These are phyloP conservation scores for Psittacula derbiana DNA, from an alignment of 2,797 vertebrate genomes.

Conservation along the genomic window DNA sequence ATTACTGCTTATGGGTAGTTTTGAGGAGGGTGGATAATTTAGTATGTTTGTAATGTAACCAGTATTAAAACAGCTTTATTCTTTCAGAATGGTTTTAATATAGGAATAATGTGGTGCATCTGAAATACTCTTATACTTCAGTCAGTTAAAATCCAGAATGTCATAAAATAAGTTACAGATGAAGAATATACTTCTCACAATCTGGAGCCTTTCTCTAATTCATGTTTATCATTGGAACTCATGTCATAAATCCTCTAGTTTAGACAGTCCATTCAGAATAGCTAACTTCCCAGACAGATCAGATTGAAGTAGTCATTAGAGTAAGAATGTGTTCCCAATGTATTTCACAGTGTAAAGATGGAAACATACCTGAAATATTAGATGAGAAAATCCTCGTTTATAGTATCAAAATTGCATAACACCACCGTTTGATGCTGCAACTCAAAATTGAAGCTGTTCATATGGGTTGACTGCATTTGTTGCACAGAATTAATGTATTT, in stretches of 20 bases:
- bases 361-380: neutral
- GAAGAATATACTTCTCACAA: neutral
- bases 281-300: neutral
- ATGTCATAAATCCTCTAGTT: neutral
- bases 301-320: neutral
- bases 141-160: neutral
- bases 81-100: neutral
- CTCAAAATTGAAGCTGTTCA: neutral
- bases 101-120: neutral
- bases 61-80: neutral
- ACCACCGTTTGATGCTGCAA: neutral
- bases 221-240: neutral
- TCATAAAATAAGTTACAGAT: neutral
- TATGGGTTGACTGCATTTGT: neutral
- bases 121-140: neutral
- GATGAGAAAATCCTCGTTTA: neutral
- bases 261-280: neutral
- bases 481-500: neutral
- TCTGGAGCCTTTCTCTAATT: neutral
- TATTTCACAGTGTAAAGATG: neutral
- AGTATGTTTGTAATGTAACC: neutral
- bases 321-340: neutral
- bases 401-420: neutral
- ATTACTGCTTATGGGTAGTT: neutral
- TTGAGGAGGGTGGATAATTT: neutral